A percentile compares a stretch with the other conserved stretches of the same genome.
Conservation (phyloP, 2,113 vertebrate species). For the Stigmatopora argus region DNA sequence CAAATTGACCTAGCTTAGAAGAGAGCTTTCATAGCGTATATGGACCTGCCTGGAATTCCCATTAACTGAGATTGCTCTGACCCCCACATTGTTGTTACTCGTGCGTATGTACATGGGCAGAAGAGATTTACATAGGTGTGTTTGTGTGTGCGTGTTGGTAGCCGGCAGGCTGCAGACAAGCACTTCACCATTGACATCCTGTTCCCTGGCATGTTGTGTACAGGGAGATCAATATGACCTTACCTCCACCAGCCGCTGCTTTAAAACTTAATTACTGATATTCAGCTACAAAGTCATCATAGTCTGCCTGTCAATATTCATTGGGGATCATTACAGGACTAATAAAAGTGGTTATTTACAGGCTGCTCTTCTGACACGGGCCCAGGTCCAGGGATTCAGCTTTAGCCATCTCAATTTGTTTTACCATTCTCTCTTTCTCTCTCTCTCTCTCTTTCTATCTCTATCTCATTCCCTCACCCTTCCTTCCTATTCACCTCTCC, state of each 20-base stretch:
- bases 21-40: constrained; percentile 32
- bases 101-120: constrained; percentile 4
- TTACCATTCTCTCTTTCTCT: constrained; percentile 23
- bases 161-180: constrained; percentile 38
- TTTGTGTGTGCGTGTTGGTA: constrained; percentile 1
- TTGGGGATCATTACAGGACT: constrained; percentile 73
- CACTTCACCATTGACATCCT: constrained; percentile 61
- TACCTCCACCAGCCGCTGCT: constrained; percentile 69
- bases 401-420: constrained; percentile 67
- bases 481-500: constrained; percentile 45
- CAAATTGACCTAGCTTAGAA: constrained; percentile 48
- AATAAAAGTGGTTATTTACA: constrained; percentile 76
- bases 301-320: constrained; percentile 74
- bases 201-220: constrained; percentile 69
- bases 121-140: constrained; percentile 6
- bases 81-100: constrained; percentile 28
- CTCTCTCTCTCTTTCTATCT: not conserved
- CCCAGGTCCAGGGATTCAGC: constrained; percentile 55
- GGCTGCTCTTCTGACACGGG: constrained; percentile 64
- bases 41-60: constrained; percentile 47
- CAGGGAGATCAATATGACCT: constrained; percentile 75
- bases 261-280: constrained; percentile 81
- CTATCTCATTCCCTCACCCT: not conserved
- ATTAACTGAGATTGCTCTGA: constrained; percentile 51
- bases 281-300: constrained; percentile 78